phyloP scores from a whole-genome alignment of 2,888 invertebrate genomes.

The Nebria salina region DNA sequence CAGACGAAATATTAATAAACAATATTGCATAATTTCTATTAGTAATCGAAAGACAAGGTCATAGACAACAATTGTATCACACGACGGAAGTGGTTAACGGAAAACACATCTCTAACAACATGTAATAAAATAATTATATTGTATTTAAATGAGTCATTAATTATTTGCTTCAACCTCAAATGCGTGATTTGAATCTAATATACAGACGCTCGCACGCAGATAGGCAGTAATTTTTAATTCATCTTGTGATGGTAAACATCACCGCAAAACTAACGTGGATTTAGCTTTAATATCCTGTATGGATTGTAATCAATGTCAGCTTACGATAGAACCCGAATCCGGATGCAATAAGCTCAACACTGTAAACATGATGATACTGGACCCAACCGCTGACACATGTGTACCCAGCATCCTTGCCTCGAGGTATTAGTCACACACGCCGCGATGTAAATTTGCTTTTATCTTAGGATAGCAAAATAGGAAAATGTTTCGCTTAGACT shows the following conservation, averaged over 20 bases:
- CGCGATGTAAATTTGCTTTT: slow-evolving; percentile 33
- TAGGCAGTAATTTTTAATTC: background rate
- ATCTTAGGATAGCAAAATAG: slow-evolving; percentile 7
- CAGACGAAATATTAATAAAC: background rate
- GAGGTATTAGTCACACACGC: slow-evolving; percentile 22
- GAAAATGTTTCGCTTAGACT: background rate
- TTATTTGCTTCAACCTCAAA: background rate
- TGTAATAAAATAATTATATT: slow-evolving; percentile 22
- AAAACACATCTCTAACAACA: slow-evolving; percentile 24
- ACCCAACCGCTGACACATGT: slow-evolving; percentile 23
- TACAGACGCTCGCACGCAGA: background rate
- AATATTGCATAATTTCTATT: background rate
- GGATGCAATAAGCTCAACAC: slow-evolving; percentile 36
- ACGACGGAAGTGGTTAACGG: slow-evolving; percentile 35
- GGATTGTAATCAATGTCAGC: slow-evolving; percentile 37
- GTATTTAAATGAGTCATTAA: slow-evolving; percentile 35
- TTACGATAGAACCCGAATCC: slow-evolving; percentile 28
- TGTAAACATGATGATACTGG: slow-evolving; percentile 35
- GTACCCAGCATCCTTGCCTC: slow-evolving; percentile 21
- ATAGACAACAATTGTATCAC: slow-evolving; percentile 5
- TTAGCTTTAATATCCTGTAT: slow-evolving; percentile 36
- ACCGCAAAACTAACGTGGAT: background rate
- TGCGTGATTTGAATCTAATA: slow-evolving; percentile 3
- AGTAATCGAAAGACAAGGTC: background rate
- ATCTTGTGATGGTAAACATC: slow-evolving; percentile 18